Conservation (phyloP, 1,140 invertebrate species). For the Aphelenchoides besseyi region DNA sequence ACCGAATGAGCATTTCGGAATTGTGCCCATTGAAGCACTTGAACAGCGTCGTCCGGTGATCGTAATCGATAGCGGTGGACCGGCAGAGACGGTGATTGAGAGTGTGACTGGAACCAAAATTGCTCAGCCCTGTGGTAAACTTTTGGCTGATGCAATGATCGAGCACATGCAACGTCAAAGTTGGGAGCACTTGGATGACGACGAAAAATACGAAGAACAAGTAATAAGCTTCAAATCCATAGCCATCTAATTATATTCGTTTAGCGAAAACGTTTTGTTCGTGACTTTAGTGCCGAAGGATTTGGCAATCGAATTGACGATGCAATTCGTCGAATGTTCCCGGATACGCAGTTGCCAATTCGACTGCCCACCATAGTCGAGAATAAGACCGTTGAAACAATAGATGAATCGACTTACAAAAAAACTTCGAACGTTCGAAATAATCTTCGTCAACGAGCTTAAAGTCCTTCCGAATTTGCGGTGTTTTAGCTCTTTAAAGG, state of each 20-base stretch:
- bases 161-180: conserved; percentile 51
- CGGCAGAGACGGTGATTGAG: conserved; percentile 60
- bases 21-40: conserved; percentile 61
- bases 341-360: neutral
- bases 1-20: conserved; percentile 61
- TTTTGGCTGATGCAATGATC: conserved; percentile 61
- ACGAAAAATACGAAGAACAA: conserved; percentile 50
- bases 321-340: conserved; percentile 42
- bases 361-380: neutral
- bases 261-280: conserved; percentile 45
- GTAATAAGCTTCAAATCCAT: too few species aligned
- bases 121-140: conserved; percentile 48
- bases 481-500: too few species aligned
- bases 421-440: too few species aligned
- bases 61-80: conserved; percentile 61
- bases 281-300: conserved; percentile 45
- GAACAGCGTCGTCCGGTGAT: conserved; percentile 61
- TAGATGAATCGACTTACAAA: too few species aligned
- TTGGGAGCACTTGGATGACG: conserved; percentile 55
- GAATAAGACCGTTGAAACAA: neutral
- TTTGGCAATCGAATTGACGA: conserved; percentile 52
- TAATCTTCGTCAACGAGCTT: too few species aligned
- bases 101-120: conserved; percentile 61
- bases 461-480: neutral
- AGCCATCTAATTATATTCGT: too few species aligned